Percentiles rank a stretch among this genome's conserved stretches.
Evolutionary conservation across 2,888 invertebrate genomes (phyloP).

Genomic region (Morpho achilles): DNA sequence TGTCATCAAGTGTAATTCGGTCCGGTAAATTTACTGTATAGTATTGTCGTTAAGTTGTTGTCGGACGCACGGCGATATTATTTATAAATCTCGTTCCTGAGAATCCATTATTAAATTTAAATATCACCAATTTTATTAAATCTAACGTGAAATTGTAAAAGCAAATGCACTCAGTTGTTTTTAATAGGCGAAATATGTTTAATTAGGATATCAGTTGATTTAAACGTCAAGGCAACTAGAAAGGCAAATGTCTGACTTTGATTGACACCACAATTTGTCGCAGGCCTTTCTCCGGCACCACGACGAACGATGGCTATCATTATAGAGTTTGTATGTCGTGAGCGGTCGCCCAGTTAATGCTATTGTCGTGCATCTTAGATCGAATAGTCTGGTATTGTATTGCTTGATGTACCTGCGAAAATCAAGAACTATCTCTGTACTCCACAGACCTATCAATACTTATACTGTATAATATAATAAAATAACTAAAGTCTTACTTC

Average conservation of each 20-base stretch:
- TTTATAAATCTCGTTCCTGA: no score
- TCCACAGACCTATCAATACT: no score
- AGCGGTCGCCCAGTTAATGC: slow-evolving; percentile 8
- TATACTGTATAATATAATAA: no score
- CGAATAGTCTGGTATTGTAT: neutral
- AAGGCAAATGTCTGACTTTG: slow-evolving; percentile 1
- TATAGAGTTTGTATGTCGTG: slow-evolving; percentile 1
- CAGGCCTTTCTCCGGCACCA: slow-evolving; percentile 15
- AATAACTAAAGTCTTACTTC: no score
- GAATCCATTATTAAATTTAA: no score
- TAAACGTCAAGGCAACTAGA: neutral
- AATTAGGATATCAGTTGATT: neutral
- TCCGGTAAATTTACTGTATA: slow-evolving; percentile 10
- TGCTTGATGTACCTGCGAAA: no score
- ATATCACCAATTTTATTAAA: no score
- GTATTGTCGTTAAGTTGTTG: slow-evolving; percentile 8
- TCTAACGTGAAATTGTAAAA: no score
- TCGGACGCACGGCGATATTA: neutral
- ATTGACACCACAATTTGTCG: slow-evolving; percentile 25
- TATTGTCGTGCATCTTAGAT: neutral
- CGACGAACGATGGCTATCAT: slow-evolving; percentile 12
- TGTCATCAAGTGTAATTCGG: slow-evolving; percentile 11
- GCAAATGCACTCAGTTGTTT: no score
- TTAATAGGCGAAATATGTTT: neutral
- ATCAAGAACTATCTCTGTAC: no score